phyloP scores from a whole-genome alignment of 2,888 invertebrate species.

The Dynastes hyllus region DNA sequence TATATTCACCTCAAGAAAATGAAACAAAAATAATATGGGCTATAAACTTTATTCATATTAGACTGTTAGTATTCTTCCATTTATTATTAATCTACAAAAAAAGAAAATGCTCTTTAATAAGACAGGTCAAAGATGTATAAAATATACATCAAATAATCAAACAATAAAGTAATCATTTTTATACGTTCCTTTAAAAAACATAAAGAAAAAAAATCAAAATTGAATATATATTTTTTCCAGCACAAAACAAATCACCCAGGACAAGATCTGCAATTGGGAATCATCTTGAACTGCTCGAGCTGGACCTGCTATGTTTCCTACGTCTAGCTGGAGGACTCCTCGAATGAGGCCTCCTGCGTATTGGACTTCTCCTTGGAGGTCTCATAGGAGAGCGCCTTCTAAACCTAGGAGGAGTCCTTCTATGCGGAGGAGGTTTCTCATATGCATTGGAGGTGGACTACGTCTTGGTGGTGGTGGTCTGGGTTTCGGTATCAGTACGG shows the following conservation, averaged over 20 bases:
- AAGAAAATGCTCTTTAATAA: too few relatives aligned
- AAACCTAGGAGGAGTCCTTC: slow-evolving; percentile 71
- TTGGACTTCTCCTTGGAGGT: slow-evolving; percentile 71
- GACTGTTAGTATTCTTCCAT: too few relatives aligned
- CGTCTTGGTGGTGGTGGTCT: slow-evolving; percentile 74
- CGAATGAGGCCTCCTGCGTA: slow-evolving; percentile 76
- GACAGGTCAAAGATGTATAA: too few relatives aligned
- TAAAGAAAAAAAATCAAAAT: background rate
- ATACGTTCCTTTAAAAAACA: background rate
- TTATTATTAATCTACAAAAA: too few relatives aligned
- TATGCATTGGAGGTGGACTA: slow-evolving; percentile 75
- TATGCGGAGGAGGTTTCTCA: slow-evolving; percentile 74
- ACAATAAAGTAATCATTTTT: background rate
- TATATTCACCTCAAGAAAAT: too few relatives aligned
- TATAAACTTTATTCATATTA: too few relatives aligned
- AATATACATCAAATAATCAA: background rate
- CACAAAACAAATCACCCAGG: too few relatives aligned
- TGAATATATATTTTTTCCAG: background rate
- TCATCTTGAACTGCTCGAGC: slow-evolving; percentile 83
- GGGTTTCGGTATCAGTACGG: slow-evolving; percentile 88
- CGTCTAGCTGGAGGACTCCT: slow-evolving; percentile 77
- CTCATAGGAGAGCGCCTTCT: slow-evolving; percentile 68
- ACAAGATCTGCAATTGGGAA: background rate
- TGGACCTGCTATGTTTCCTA: slow-evolving; percentile 82
- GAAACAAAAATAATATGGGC: too few relatives aligned